Base-by-base conservation (phyloP, 2,888 invertebrate genomes). In the Unio pictorum region DNA sequence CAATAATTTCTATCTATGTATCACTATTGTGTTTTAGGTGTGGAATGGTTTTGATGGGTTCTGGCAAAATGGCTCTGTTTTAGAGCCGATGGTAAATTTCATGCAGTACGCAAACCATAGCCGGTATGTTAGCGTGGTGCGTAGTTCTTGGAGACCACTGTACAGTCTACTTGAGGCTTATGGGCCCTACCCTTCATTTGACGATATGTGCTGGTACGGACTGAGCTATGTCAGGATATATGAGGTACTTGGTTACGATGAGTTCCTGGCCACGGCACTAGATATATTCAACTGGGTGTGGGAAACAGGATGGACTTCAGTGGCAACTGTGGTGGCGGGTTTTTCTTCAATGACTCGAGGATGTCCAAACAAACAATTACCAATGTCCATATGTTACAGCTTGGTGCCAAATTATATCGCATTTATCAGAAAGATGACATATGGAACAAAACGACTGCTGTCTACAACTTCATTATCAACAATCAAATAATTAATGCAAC, bases 41-140 rank as follows among this genome's bases (percentile, higher is more conserved):
- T 83, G 83, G 83, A 83, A 83, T 64, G 81, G 83, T 5, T 81
- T 78, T 55, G 81, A 81, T 62, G 83, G 81, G 20, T 83, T 83
- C 71, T 83, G 83, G 83, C 81, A 83, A 60, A 80, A 83, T 72
- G 83, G 81, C 7, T 78, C 77, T 7, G 75, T 81, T 11, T 63
- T 83, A 61, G 81, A 83, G 58, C 73, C 80, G 2, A 67, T 81
- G 59, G 73, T 72, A n/a, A 81, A 83, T 61, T 83, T 83, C 60
- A 73, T 81, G 57, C 69, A 64, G 20, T 76, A 79, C 61, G 81
- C 78, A 0, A 79, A 81, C 45, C 71, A 81, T 67, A 73, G 74
- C 20, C 67, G 83, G 28, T 83, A 79, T 68, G 68, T 64, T 59
- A 71, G 59, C 1, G 76, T 78, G 0, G 71, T 84, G 1, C 68